Evolutionary conservation across 1,140 invertebrate species (phyloP), one percentile per base, ranked within the genome.

Genomic region (Rhynchophorus ferrugineus): DNA sequence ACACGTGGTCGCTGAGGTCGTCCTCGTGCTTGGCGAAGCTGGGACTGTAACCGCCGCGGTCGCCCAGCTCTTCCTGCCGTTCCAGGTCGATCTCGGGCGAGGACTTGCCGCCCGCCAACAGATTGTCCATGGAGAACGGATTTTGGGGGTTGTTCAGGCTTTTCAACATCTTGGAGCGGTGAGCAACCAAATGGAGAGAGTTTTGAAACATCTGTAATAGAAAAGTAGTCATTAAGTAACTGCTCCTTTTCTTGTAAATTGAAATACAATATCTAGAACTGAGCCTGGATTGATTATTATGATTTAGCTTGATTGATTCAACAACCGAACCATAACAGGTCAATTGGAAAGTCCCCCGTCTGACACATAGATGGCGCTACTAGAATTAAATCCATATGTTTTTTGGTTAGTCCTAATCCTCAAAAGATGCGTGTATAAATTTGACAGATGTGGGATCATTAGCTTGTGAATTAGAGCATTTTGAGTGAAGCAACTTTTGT

Each of bases 81-180:
- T 64, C 61, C 16, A 61, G 42, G 38, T 59, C 65, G 24, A 55
- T 44, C 53, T 68, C 63, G 38, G 66, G 45, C 3, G 65, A 65
- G 16, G 65, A 57, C 60, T 65, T 68, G 1, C 65, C 64, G 42
- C 49, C 60, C 5, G 62, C 51, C 3, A 68, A 53, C 14, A 70
- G 58, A 49, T 62, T 69, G 43, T 70, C 68, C 67, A 70, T 68
- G 35, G 67, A 66, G 43, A 70, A 70, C 5, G 68, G 58, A 44
- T 65, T 66, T 22, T 66, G 58, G 51, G 63, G 63, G 53, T 68
- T 68, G 41, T 66, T 67, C 2, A 68, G 49, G 38, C 60, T 62
- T 44, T 67, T 67, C 18, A 69, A 52, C 67, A 69, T 69, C 42
- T 64, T 66, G 21, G 59, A 61, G 5, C 63, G 54, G 39, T 64